A percentile compares a stretch with the other conserved stretches of the same genome.
phyloP scores from a whole-genome alignment of 92 coral and sea anemone genomes.

The Ricordea florida region DNA sequence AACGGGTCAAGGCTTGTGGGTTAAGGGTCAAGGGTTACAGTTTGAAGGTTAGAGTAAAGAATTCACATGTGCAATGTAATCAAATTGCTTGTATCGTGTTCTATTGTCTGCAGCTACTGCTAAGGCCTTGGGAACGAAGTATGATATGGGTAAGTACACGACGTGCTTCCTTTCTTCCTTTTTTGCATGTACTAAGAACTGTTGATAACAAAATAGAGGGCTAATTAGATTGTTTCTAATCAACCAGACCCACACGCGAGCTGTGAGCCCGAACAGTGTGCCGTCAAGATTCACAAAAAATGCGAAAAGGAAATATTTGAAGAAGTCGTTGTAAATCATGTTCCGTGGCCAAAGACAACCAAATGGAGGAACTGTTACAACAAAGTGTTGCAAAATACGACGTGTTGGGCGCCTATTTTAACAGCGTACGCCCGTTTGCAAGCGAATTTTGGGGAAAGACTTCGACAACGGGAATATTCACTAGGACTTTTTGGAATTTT shows the following conservation, averaged over 20 bases:
- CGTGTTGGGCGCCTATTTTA: not conserved
- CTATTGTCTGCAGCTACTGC: no score
- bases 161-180: no score
- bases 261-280: not conserved
- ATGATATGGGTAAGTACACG: no score
- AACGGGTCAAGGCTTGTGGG: no score
- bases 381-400: not conserved
- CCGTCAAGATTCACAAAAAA: constrained; percentile 4
- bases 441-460: constrained; percentile 8
- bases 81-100: no score
- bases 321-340: constrained; percentile 15
- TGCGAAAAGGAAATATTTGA: constrained; percentile 28
- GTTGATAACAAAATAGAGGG: not conserved
- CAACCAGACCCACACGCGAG: no score
- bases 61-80: no score
- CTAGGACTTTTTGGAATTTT: constrained; percentile 27
- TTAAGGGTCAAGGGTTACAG: no score
- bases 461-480: not conserved
- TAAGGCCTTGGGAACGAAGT: no score
- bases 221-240: no score
- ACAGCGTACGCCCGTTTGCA: constrained; percentile 1
- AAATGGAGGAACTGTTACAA: constrained; percentile 22
- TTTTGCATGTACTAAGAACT: not conserved
- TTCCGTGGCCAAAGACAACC: constrained; percentile 21
- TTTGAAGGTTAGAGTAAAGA: no score